Base-by-base conservation (phyloP, 2,113 vertebrate species). In the human (Homo sapiens) region DNA sequence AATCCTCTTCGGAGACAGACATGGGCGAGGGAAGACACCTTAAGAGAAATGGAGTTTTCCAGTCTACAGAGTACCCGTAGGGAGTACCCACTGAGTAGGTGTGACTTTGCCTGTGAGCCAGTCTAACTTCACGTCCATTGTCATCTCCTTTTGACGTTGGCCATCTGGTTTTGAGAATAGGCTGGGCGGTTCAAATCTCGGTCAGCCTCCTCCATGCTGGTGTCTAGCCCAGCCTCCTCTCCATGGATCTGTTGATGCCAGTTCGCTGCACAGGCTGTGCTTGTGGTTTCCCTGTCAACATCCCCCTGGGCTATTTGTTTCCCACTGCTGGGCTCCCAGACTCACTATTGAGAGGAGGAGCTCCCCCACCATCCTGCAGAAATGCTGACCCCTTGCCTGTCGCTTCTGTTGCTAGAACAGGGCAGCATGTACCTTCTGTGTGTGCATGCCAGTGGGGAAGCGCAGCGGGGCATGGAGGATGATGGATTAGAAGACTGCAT, bases 401-500 rank as follows among this genome's bases (percentile, higher is more conserved):
- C 1, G 40, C 35, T 32, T 55, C 13, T 27, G 48, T 32, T 32
- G 35, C 61, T 57, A 38, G 92, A 73, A 45, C 32, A 64, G 20
- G 50, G 57, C 16, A 8, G 40, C 11, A 2, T 3, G 22, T 14
- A 14, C 70, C 45, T 35, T 70, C 40, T 14, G 48, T 40, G 50
- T 18, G 0, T 2, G 0, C 0, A 1, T 64, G 66, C 88, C 73
- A 2, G 78, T 12, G n/a, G 64, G 64, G 25, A 18, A 0, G 55
- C 7, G 23, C 40, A 57, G 66, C 68, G 45, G 25, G 61, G 93
- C 75, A 2, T 91, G 59, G 61, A 35, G 73, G 82, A 79, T 48
- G 79, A 45, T 94, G 85, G 43, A 75, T 92, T 86, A 80, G 16
- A 89, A 93, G 40, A 12, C 61, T 25, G 43, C 38, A 72, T 76